Evolutionary conservation across 2,888 invertebrate species (phyloP).

Genomic region (Eurois occulta): DNA sequence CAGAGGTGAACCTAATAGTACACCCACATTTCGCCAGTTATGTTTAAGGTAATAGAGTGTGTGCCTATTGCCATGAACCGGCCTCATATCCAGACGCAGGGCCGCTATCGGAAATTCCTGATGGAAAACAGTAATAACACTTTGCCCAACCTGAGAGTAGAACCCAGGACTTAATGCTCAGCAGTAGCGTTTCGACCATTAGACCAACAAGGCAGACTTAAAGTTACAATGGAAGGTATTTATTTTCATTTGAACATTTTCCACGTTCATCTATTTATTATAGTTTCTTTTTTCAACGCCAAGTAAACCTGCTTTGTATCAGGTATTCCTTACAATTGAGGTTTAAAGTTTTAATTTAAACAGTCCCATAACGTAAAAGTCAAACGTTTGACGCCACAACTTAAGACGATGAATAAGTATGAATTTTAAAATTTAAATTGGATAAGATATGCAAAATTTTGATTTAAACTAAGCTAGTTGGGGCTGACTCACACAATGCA

Average conservation of each 20-base stretch:
- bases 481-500: constrained; percentile 53
- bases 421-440: constrained; percentile 82
- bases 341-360: constrained; percentile 49
- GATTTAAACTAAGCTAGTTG: constrained; percentile 65
- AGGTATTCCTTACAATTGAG: constrained; percentile 35
- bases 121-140: background rate
- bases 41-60: background rate
- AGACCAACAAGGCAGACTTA: background rate
- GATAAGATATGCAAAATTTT: constrained; percentile 79
- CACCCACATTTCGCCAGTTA: background rate
- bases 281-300: background rate
- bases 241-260: background rate
- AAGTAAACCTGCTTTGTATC: background rate
- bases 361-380: constrained; percentile 53
- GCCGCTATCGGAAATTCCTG: background rate
- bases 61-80: background rate
- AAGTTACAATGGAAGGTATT: background rate
- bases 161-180: background rate
- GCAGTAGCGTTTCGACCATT: background rate
- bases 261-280: background rate
- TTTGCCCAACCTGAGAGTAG: background rate
- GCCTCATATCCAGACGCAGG: background rate
- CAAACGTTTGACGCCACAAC: constrained; percentile 64
- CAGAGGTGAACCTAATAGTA: background rate
- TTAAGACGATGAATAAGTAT: constrained; percentile 76